phyloP scores from a whole-genome alignment of 2,797 vertebrate species.

The Scyliorhinus canicula region DNA sequence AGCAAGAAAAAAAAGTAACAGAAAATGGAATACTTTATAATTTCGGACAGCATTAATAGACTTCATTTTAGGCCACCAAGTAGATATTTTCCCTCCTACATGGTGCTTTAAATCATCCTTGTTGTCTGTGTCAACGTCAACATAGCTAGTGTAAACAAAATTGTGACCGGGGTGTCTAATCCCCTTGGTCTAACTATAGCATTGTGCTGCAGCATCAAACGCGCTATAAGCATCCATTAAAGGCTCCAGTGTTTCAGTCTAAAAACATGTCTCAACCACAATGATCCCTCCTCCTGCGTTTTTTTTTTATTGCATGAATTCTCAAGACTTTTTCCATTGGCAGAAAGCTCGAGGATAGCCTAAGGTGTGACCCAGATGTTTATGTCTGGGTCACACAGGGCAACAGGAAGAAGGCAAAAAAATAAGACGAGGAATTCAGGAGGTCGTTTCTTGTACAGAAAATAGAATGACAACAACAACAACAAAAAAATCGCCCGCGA shows the following conservation, averaged over 20 bases:
- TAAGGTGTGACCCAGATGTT: conserved; percentile 33
- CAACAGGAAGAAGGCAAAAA: conserved; percentile 30
- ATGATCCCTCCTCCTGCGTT: neutral
- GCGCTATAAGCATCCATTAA: conserved; percentile 17
- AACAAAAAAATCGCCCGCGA: conserved; percentile 23
- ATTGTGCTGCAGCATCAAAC: neutral
- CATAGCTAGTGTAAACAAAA: conserved; percentile 18
- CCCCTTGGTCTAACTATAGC: conserved; percentile 31
- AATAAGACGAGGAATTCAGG: conserved; percentile 15
- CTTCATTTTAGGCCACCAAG: neutral
- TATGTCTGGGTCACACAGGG: conserved; percentile 30
- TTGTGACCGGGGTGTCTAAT: conserved; percentile 27
- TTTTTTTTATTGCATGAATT: neutral
- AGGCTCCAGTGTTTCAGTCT: conserved; percentile 23
- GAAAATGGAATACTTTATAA: neutral
- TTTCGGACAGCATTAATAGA: neutral
- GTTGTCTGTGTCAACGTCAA: conserved; percentile 16
- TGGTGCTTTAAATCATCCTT: neutral
- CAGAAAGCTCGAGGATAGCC: conserved; percentile 31
- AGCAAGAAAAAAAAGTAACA: neutral
- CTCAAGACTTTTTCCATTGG: conserved; percentile 19
- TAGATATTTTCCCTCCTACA: neutral
- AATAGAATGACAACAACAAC: conserved; percentile 33
- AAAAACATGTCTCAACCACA: conserved; percentile 22
- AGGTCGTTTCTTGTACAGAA: conserved; percentile 25